Evolutionary conservation across 2,797 vertebrate genomes (phyloP).

Genomic region (Gouania willdenowi): DNA sequence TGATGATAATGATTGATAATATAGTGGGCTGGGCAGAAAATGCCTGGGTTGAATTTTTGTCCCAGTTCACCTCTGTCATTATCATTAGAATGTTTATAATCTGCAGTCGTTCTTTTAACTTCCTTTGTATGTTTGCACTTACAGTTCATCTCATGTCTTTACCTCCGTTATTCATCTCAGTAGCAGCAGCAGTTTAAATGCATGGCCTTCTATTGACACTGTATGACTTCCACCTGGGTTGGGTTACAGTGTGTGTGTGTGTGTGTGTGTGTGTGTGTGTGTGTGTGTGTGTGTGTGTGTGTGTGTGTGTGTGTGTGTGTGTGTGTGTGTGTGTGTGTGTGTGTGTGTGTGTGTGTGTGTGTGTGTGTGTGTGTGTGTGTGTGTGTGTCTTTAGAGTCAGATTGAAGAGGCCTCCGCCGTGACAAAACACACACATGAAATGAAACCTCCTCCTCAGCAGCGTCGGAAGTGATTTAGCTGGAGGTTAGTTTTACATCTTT

Average conservation of each 20-base stretch:
- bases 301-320: too few species aligned
- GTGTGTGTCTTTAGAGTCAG: constrained; percentile 22
- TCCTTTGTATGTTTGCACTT: background rate
- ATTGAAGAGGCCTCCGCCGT: constrained; percentile 17
- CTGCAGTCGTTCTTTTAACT: too few species aligned
- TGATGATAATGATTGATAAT: too few species aligned
- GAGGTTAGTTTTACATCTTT: constrained; percentile 45
- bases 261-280: too few species aligned
- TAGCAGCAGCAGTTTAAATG: constrained; percentile 70
- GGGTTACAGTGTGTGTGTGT: constrained; percentile 52
- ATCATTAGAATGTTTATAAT: too few species aligned
- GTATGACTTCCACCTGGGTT: constrained; percentile 53
- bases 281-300: too few species aligned
- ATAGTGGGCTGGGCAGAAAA: too few species aligned
- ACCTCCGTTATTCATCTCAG: constrained; percentile 16
- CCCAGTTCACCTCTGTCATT: too few species aligned
- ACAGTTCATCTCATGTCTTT: background rate
- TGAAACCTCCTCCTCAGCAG: constrained; percentile 26
- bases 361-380: too few species aligned
- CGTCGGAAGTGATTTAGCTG: constrained; percentile 46
- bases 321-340: too few species aligned
- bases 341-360: too few species aligned
- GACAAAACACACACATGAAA: constrained; percentile 36
- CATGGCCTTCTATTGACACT: constrained; percentile 57
- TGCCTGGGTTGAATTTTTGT: too few species aligned